Conservation (phyloP, 1,140 invertebrate genomes). For the Drosophila kanapiae region DNA sequence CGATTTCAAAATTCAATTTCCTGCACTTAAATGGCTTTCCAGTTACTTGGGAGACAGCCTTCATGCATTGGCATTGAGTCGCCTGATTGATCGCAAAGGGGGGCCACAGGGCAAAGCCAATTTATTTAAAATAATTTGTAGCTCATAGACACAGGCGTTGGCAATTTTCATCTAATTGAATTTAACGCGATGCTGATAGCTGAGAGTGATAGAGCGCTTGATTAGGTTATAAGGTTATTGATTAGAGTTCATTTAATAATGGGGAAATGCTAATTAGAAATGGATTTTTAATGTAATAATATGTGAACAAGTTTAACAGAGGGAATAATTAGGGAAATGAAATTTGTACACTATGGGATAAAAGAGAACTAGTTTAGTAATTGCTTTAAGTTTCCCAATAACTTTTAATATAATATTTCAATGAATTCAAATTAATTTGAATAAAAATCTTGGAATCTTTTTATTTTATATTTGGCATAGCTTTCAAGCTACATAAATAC, state of each 20-base stretch:
- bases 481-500: background rate
- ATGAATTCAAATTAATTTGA: background rate
- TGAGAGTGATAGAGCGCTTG: background rate
- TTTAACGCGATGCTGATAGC: conserved; percentile 7
- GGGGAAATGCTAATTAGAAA: background rate
- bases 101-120: conserved; percentile 1
- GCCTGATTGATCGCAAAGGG: conserved; percentile 21
- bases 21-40: conserved; percentile 78
- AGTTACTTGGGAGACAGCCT: conserved; percentile 42
- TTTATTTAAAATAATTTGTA: conserved; percentile 16
- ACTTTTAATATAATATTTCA: background rate
- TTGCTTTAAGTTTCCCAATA: background rate
- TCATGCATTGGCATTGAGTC: conserved; percentile 16
- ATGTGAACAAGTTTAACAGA: too few species aligned
- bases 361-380: background rate
- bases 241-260: background rate
- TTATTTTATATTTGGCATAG: too few species aligned
- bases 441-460: too few species aligned
- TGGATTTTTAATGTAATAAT: background rate
- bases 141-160: background rate
- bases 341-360: too few species aligned
- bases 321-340: too few species aligned
- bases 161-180: conserved; percentile 9
- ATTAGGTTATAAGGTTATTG: conserved; percentile 6
- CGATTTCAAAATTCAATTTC: conserved; percentile 72